Base-by-base conservation (phyloP, 1,140 invertebrate species). In the Heliothis virescens region DNA sequence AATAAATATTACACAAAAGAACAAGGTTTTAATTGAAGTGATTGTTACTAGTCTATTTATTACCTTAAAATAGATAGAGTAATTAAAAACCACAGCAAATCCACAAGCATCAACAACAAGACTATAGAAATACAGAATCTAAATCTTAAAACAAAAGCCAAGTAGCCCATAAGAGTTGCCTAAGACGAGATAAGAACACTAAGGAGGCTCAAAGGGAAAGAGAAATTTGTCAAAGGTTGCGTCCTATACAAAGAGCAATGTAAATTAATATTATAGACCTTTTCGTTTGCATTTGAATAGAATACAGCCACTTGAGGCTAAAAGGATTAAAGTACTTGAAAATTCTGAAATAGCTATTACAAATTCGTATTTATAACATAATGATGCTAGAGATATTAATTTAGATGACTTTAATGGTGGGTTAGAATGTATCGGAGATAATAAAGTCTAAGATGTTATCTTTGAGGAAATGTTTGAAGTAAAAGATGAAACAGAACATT, bases 241-340 rank as follows among this genome's bases (percentile, higher is more conserved):
- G 80, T 81, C 72, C 77, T 60, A 52, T 63, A 89, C 87, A 92
- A 90, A 87, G 85, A 86, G 72, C 86, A 87, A 89, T 91, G 88
- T 89, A 91, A 92, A 93, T 93, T 93, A 93, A 93, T 92, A 90
- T 90, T 84, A 81, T 82, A 82, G 82, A 83, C 87, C 87, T 86
- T 89, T 91, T 88, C 83, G 75, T 86, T 87, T 79, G 81, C 88
- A 89, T 89, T 83, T 90, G 86, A 91, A 92, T 89, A 84, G 89
- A 75, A 41, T 26, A 62, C 41, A 59, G n/a, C 62, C 83, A 80
- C 81, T 80, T 80, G 76, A 80, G 78, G 73, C 71, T 57, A 76
- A 85, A 84, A 78, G 86, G 85, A 85, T 88, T 83, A 83, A 82
- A 83, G 79, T 48, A 15, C 63, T 86, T 73, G 71, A 83, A 76